phyloP scores from a whole-genome alignment of 2,888 invertebrate species.

The Lapara coniferarum region DNA sequence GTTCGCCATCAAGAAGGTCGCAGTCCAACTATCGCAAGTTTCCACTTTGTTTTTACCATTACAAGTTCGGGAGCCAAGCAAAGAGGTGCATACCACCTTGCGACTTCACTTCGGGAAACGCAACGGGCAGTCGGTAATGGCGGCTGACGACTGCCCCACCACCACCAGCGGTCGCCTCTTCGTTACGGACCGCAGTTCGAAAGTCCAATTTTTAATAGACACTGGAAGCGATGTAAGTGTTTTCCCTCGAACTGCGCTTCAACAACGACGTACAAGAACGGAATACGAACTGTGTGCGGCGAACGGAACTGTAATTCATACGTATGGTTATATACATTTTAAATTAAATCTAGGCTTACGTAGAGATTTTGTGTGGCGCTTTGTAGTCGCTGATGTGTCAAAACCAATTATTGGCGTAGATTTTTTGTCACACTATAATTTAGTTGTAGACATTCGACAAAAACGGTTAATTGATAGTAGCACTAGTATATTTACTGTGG shows the following conservation, averaged over 20 bases:
- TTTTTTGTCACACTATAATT: constrained; percentile 23
- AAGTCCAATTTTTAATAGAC: constrained; percentile 15
- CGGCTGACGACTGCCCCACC: constrained; percentile 26
- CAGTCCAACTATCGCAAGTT: background rate
- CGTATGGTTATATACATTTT: constrained; percentile 25
- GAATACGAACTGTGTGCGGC: constrained; percentile 17
- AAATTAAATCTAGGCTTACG: constrained; percentile 26
- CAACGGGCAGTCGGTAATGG: constrained; percentile 28
- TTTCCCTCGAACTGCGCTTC: constrained; percentile 18
- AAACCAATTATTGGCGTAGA: constrained; percentile 29
- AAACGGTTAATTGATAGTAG: constrained; percentile 1
- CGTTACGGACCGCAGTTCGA: constrained; percentile 21
- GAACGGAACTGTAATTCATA: constrained; percentile 24
- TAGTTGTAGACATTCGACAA: constrained; percentile 20
- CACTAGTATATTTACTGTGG: background rate
- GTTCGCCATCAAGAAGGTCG: background rate
- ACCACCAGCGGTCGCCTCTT: constrained; percentile 26
- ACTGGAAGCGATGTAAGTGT: constrained; percentile 25
- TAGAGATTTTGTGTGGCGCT: constrained; percentile 24
- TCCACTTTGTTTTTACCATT: constrained; percentile 28
- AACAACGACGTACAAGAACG: constrained; percentile 9
- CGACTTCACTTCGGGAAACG: constrained; percentile 27
- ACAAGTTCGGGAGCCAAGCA: constrained; percentile 23
- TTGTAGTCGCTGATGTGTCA: constrained; percentile 26
- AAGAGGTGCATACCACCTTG: constrained; percentile 26